Base-by-base conservation (phyloP, 1,140 invertebrate genomes). In the Sycophaga agraensis region DNA sequence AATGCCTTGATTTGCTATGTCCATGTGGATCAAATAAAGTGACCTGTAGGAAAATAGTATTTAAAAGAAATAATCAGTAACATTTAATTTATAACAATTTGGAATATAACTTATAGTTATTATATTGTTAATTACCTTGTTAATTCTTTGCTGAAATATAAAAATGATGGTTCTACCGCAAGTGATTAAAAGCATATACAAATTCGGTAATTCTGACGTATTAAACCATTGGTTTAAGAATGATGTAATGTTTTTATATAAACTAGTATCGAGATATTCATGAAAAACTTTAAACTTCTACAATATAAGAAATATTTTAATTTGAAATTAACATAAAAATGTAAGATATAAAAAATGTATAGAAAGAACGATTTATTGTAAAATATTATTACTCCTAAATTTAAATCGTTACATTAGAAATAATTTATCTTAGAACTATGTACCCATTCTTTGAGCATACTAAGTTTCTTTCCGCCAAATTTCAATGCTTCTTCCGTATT, bases 401-500 rank as follows among this genome's bases (percentile, higher is more conserved):
- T n/a, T n/a, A n/a, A n/a, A n/a, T n/a, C n/a, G n/a, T 6, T 31
- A 31, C 11, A 31, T 31, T 31, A 6, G 28, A 6, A 31, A 31
- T 4, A 31, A 11, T 31, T 31, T 11, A 31, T 6, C 11, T 53
- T 9, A 14, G 0, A 51, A 16, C 24, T 37, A 31, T 21, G 8
- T 77, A 81, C 79, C 78, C 79, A 81, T 80, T 81, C 79, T 70
- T 69, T 76, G 8, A 81, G 61, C 39, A 65, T 67, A 37, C 62
- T 70, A 21, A 76, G 65, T 55, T 66, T 69, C 31, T 62, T 69
- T 11, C 74, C 72, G 11, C 74, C 76, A 66, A 70, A 73, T 60
- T 54, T 62, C 6, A 81, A 37, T 46, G 77, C 79, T 34, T 80
- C 77, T 34, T 75, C 73, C 6, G 67, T 71, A 37, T 67, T 76